phyloP scores from a whole-genome alignment of 2,888 invertebrate species.

The Neria commutata region DNA sequence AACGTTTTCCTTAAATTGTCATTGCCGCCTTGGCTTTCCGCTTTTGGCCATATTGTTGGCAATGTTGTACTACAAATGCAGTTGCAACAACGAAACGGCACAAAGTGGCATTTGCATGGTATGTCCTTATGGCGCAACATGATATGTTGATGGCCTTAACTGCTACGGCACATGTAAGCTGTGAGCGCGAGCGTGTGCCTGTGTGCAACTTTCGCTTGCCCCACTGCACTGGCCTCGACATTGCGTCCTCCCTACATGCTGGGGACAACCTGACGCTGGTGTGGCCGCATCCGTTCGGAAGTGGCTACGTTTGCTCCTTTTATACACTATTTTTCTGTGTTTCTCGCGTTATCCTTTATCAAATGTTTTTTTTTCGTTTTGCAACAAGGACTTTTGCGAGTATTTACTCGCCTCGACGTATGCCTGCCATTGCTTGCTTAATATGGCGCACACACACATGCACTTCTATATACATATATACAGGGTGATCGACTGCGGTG shows the following conservation, averaged over 20 bases:
- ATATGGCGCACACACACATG: background rate
- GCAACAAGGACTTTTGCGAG: background rate
- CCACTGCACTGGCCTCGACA: background rate
- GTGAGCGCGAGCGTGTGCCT: background rate
- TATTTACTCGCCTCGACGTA: background rate
- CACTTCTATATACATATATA: background rate
- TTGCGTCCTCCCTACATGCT: background rate
- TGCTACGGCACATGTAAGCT: constrained; percentile 5
- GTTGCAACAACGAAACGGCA: background rate
- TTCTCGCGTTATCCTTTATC: background rate
- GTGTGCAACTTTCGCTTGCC: background rate
- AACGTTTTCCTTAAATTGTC: too few species aligned
- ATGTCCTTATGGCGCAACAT: constrained; percentile 20
- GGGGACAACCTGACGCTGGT: constrained; percentile 52
- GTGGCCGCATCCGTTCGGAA: constrained; percentile 55
- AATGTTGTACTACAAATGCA: background rate
- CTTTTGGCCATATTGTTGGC: too few species aligned
- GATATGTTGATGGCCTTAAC: constrained; percentile 25
- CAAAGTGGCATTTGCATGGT: background rate
- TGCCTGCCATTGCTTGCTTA: background rate
- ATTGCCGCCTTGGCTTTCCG: too few species aligned
- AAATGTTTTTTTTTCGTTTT: background rate
- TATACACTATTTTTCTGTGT: too few species aligned
- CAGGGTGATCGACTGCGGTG: constrained; percentile 1
- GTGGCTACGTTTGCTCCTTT: constrained; percentile 35